Evolutionary conservation across 2,797 vertebrate genomes (phyloP).

Genomic region (Peromyscus aztecus): DNA sequence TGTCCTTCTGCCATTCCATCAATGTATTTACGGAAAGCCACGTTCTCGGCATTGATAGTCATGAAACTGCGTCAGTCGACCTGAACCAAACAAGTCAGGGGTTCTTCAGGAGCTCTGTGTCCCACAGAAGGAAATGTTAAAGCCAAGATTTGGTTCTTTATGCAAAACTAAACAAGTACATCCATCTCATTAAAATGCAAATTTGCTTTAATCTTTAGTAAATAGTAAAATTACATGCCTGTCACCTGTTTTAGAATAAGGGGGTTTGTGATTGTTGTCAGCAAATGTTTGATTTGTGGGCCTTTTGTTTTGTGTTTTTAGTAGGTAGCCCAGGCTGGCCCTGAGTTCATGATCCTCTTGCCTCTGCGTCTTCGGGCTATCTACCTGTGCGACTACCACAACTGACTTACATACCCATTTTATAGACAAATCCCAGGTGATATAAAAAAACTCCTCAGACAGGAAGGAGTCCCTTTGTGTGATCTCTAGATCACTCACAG

Average conservation of each 20-base stretch:
- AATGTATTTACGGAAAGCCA: neutral
- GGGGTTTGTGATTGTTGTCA: neutral
- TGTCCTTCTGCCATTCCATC: neutral
- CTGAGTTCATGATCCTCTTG: neutral
- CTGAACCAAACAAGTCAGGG: too few species aligned
- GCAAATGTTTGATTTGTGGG: neutral
- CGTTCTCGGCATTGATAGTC: neutral
- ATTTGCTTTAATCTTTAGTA: neutral
- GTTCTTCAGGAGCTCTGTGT: neutral
- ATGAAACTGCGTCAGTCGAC: neutral
- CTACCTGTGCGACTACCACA: too few species aligned
- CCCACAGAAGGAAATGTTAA: neutral
- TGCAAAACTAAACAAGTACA: neutral
- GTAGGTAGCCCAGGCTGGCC: neutral
- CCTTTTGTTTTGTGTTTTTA: neutral
- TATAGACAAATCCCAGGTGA: neutral
- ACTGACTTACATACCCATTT: neutral
- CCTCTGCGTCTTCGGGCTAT: neutral
- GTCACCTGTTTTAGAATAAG: neutral
- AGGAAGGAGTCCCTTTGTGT: neutral
- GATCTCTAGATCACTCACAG: neutral
- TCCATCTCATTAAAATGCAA: neutral
- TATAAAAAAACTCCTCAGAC: neutral
- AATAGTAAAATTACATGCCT: neutral
- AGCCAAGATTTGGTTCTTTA: neutral